Evolutionary conservation across 2,113 vertebrate genomes (phyloP).

Genomic region (Felis chaus): DNA sequence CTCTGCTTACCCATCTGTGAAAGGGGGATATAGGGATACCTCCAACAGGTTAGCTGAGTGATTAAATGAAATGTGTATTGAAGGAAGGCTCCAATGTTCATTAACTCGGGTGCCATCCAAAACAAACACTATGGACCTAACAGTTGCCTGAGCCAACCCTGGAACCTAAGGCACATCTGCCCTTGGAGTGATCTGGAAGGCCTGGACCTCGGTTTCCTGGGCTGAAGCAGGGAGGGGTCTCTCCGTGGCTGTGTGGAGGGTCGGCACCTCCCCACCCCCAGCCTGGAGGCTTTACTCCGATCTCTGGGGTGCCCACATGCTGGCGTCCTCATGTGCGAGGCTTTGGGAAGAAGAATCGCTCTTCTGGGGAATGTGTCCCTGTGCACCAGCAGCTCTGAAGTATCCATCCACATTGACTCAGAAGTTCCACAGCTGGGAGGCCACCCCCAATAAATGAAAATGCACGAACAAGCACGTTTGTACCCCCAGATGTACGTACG

Average conservation of each 20-base stretch:
- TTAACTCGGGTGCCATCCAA: too few relatives aligned
- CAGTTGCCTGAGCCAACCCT: neutral
- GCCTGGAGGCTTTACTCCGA: neutral
- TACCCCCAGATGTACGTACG: accelerated
- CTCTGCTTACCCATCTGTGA: neutral
- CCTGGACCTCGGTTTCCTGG: neutral
- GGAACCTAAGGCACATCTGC: accelerated
- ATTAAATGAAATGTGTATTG: neutral
- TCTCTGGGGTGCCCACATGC: accelerated
- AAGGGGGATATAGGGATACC: neutral
- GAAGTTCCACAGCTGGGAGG: neutral
- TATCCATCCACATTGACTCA: accelerated
- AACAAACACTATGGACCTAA: neutral
- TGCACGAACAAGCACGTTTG: accelerated
- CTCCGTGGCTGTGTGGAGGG: neutral
- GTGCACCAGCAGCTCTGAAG: too few relatives aligned
- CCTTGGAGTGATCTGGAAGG: neutral
- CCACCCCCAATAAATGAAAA: neutral
- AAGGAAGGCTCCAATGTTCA: neutral
- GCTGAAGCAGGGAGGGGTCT: neutral
- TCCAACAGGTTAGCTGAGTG: neutral
- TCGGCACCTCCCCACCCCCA: too few relatives aligned
- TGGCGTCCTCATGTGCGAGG: accelerated
- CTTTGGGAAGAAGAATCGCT: neutral
- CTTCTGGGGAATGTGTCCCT: neutral